These are phyloP conservation scores for Onychorhynchus coronatus DNA, from an alignment of 2,113 vertebrate species.

Conservation along the genomic window DNA sequence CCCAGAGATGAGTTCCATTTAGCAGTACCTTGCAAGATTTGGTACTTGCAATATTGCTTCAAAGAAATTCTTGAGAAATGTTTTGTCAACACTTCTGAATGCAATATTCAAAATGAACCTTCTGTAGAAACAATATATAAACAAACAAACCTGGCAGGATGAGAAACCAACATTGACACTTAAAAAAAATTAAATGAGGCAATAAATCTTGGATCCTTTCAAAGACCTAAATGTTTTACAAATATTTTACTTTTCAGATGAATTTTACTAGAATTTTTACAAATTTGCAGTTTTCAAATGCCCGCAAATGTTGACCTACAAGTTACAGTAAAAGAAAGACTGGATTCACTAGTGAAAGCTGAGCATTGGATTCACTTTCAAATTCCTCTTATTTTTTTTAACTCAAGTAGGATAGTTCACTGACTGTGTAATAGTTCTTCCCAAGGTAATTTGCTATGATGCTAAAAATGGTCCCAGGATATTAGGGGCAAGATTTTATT, in stretches of 20 bases:
- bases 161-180: not conserved
- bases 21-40: not conserved
- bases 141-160: not conserved
- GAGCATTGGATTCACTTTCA: not conserved
- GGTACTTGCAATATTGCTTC: not conserved
- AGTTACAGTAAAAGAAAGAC: not conserved
- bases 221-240: not conserved
- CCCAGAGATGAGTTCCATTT: not conserved
- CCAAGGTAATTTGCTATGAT: slow-evolving; percentile 46
- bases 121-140: not conserved
- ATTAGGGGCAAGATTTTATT: slow-evolving; percentile 58
- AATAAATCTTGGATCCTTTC: not conserved
- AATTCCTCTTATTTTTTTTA: not conserved
- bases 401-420: not conserved
- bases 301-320: not conserved
- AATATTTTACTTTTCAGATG: not conserved
- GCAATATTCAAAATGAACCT: not conserved
- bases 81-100: slow-evolving; percentile 28
- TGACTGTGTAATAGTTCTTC: slow-evolving; percentile 10
- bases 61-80: slow-evolving; percentile 4
- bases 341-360: not conserved
- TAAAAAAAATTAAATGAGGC: not conserved
- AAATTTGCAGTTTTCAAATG: not conserved
- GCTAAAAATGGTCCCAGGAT: slow-evolving; percentile 43
- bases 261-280: not conserved